Conservation (phyloP, 2,888 invertebrate genomes). For the Agrochola circellaris region DNA sequence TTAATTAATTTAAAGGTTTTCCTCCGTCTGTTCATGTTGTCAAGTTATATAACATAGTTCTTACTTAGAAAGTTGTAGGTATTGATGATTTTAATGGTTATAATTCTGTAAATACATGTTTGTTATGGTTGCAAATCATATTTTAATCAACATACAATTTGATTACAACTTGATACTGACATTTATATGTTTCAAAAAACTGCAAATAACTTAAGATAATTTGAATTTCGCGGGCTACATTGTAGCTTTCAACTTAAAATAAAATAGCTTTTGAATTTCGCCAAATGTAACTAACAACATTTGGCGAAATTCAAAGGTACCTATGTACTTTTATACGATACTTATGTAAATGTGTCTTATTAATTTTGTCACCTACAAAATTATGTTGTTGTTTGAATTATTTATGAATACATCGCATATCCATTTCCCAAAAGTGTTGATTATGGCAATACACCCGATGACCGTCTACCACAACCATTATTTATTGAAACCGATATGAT, state of each 20-base stretch:
- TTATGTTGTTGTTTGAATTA: neutral
- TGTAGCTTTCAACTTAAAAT: neutral
- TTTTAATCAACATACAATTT: too few species aligned
- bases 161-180: too few species aligned
- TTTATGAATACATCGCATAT: neutral
- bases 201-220: neutral
- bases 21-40: constrained; percentile 8
- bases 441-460: neutral
- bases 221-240: neutral
- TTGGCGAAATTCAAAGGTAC: neutral
- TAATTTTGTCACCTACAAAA: neutral
- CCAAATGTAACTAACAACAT: too few species aligned
- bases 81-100: too few species aligned
- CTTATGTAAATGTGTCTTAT: neutral
- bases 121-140: too few species aligned
- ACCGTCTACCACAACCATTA: constrained; percentile 6
- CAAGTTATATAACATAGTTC: neutral
- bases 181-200: too few species aligned
- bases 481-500: constrained; percentile 5
- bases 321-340: neutral
- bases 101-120: too few species aligned
- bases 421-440: constrained; percentile 2
- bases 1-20: constrained; percentile 21
- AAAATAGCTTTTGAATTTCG: neutral
- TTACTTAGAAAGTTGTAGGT: too few species aligned